These are phyloP conservation scores for Hermaeophaga mercurialis DNA, from an alignment of 2,888 invertebrate species.

Conservation along the genomic window DNA sequence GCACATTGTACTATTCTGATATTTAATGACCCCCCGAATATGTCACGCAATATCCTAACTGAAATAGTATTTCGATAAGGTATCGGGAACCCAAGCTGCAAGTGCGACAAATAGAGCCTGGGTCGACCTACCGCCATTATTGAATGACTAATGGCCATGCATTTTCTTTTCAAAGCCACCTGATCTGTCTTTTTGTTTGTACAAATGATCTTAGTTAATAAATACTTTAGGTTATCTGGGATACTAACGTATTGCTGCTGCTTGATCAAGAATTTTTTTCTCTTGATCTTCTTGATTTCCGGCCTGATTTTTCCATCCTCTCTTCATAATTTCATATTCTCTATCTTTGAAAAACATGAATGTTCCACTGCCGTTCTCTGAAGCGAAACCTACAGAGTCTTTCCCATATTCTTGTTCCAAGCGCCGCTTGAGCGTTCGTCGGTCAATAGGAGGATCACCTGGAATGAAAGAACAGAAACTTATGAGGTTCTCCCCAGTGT, in stretches of 20 bases:
- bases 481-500: no score
- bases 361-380: not conserved
- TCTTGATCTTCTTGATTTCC: no score
- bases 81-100: slow-evolving; percentile 4
- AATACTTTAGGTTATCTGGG: slow-evolving; percentile 1
- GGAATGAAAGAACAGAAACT: no score
- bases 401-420: no score
- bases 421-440: no score
- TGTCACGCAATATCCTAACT: not conserved
- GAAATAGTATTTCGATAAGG: slow-evolving; percentile 1
- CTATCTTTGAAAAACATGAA: no score
- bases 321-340: no score
- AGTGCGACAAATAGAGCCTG: slow-evolving; percentile 1
- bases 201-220: not conserved
- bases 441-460: no score
- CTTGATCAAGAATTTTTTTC: slow-evolving; percentile 1
- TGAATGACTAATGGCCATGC: not conserved
- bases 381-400: not conserved
- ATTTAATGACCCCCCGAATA: not conserved
- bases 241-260: not conserved
- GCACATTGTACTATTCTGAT: no score
- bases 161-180: not conserved
- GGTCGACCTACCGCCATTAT: slow-evolving; percentile 1
- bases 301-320: no score
- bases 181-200: not conserved